These are phyloP conservation scores for Sinosuthora webbiana DNA, from an alignment of 2,113 vertebrate species.

Conservation along the genomic window DNA sequence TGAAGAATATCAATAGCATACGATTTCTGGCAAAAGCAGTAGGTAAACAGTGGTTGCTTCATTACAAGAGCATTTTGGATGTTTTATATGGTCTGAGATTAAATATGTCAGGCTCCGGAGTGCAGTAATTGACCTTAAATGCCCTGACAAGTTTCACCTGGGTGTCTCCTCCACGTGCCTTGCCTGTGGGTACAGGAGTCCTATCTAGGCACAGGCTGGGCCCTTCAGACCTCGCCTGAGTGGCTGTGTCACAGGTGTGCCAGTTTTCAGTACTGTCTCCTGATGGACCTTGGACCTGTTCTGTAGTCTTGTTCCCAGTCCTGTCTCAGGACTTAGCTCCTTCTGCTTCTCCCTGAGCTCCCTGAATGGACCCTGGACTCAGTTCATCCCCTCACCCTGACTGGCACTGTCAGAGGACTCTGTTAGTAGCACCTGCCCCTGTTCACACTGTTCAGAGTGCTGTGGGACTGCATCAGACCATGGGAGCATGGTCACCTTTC, in stretches of 20 bases:
- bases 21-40: conserved; percentile 90
- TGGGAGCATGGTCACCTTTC: not conserved
- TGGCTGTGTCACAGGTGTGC: not conserved
- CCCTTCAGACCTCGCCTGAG: not conserved
- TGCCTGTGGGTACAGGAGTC: not conserved
- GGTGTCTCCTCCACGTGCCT: not conserved
- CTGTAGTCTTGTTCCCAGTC: not conserved
- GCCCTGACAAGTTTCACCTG: not conserved
- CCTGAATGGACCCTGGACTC: not conserved
- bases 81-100: not conserved
- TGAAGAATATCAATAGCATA: conserved; percentile 97
- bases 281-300: not conserved
- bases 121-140: not conserved
- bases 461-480: not conserved
- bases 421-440: not conserved
- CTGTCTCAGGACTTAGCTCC: not conserved
- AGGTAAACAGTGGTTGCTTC: conserved; percentile 72
- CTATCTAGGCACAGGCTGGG: not conserved
- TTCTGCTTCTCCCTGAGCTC: not conserved
- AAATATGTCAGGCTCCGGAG: not conserved
- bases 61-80: not conserved
- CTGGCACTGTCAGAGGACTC: not conserved
- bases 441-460: not conserved
- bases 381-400: not conserved
- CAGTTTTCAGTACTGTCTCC: not conserved